These are phyloP conservation scores for Psittacula derbiana DNA, from an alignment of 2,797 vertebrate species.

Conservation along the genomic window DNA sequence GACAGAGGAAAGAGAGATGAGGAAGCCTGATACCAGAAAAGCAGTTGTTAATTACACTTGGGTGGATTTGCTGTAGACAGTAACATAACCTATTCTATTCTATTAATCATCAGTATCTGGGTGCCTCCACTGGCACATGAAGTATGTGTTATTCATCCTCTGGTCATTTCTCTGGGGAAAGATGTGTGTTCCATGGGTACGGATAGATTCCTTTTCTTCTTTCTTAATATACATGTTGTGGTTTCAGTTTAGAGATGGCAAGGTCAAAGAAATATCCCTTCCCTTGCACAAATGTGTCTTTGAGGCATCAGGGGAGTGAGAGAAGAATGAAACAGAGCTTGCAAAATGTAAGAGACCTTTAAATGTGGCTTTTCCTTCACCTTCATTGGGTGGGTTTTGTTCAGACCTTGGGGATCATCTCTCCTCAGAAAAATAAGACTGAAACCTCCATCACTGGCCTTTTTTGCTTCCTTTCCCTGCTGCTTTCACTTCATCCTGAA, in stretches of 20 bases:
- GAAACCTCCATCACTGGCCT: neutral
- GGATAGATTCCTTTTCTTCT: constrained; percentile 44
- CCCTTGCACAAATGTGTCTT: constrained; percentile 45
- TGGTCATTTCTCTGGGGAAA: constrained; percentile 26
- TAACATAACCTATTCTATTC: neutral
- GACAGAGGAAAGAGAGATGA: neutral
- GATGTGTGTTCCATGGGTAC: neutral
- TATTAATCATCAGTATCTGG: constrained; percentile 31
- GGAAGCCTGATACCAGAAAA: neutral
- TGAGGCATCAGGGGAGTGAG: neutral
- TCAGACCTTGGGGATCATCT: neutral
- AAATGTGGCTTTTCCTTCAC: neutral
- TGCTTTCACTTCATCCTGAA: neutral
- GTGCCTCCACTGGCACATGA: constrained; percentile 28
- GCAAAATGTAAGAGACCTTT: neutral
- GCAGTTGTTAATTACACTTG: constrained; percentile 32
- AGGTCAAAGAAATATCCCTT: constrained; percentile 58
- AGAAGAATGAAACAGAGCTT: neutral
- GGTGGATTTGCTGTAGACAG: constrained; percentile 13
- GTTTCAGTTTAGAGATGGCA: constrained; percentile 43
- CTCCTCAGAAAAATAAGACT: neutral
- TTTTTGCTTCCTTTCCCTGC: neutral
- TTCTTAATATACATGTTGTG: constrained; percentile 55
- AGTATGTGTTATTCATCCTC: constrained; percentile 13
- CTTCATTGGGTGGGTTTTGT: neutral